Evolutionary conservation across 2,797 vertebrate species (phyloP).

Genomic region (Melanogrammus aeglefinus): DNA sequence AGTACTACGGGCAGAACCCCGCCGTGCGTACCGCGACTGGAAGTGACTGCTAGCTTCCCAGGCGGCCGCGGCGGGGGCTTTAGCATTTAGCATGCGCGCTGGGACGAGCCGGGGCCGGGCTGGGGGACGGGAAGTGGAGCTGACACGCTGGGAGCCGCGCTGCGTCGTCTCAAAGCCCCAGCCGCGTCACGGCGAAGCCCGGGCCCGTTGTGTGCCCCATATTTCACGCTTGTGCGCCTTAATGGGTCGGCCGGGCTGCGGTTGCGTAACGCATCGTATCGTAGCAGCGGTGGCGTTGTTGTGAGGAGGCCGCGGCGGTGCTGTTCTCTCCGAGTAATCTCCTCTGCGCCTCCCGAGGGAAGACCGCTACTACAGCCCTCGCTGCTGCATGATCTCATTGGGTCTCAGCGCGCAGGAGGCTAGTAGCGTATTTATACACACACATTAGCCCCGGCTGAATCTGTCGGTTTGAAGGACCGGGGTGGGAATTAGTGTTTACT

Average conservation of each 20-base stretch:
- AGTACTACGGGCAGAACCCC: not conserved
- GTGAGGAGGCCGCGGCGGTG: conserved; percentile 34
- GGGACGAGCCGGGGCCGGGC: not conserved
- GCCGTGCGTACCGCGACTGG: not conserved
- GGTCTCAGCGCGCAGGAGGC: too few species aligned
- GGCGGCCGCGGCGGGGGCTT: not conserved
- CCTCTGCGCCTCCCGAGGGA: not conserved
- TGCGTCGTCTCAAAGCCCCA: conserved; percentile 48
- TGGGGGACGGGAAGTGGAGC: conserved; percentile 6
- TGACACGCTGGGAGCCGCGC: conserved; percentile 49
- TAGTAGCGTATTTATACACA: too few species aligned
- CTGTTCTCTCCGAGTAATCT: conserved; percentile 37
- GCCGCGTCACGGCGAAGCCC: conserved; percentile 59
- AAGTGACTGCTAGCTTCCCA: not conserved
- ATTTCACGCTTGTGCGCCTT: conserved; percentile 67
- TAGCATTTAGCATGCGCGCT: conserved; percentile 7
- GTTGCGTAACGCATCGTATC: conserved; percentile 63
- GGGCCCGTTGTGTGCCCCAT: conserved; percentile 53
- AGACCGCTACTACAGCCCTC: not conserved
- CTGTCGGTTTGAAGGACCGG: too few species aligned
- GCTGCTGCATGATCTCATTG: not conserved
- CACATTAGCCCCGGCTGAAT: not conserved
- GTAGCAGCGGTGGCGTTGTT: not conserved
- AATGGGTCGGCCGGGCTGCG: conserved; percentile 59
- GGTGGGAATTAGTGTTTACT: not conserved